These are phyloP conservation scores for Oscheius sp. DNA, from an alignment of 1,140 invertebrate genomes.

Conservation along the genomic window DNA sequence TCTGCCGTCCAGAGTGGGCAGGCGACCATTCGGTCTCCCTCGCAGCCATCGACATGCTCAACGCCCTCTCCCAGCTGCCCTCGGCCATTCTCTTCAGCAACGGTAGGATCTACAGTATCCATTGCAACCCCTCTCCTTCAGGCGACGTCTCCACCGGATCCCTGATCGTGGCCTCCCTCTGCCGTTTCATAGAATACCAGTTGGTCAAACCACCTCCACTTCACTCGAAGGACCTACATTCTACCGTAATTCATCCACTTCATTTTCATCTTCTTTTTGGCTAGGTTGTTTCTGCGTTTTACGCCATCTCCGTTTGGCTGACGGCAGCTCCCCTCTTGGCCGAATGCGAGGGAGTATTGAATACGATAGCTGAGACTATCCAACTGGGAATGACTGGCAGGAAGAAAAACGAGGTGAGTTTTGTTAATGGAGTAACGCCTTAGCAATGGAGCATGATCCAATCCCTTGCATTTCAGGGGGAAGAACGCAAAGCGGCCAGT, in stretches of 20 bases:
- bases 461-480: constrained; percentile 31
- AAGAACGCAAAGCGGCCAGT: constrained; percentile 56
- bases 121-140: constrained; percentile 35
- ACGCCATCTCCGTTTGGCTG: constrained; percentile 86
- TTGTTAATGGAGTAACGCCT: neutral
- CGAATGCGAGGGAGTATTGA: constrained; percentile 86
- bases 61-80: constrained; percentile 48
- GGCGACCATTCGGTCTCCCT: constrained; percentile 46
- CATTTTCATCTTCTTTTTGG: constrained; percentile 6
- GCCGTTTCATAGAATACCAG: constrained; percentile 82
- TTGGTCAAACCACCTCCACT: constrained; percentile 88
- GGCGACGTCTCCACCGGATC: constrained; percentile 89
- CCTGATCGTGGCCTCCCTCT: constrained; percentile 70
- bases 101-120: constrained; percentile 29
- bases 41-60: constrained; percentile 56
- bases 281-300: constrained; percentile 82
- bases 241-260: constrained; percentile 70
- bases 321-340: constrained; percentile 78
- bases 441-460: neutral
- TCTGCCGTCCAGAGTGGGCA: constrained; percentile 52
- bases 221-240: constrained; percentile 96
- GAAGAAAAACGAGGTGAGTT: constrained; percentile 70
- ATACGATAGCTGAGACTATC: constrained; percentile 88
- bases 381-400: constrained; percentile 95
- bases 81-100: constrained; percentile 50